Evolutionary conservation across 2,113 vertebrate species (phyloP), one percentile per base, ranked within the genome.

Genomic region (Otolemur garnettii): DNA sequence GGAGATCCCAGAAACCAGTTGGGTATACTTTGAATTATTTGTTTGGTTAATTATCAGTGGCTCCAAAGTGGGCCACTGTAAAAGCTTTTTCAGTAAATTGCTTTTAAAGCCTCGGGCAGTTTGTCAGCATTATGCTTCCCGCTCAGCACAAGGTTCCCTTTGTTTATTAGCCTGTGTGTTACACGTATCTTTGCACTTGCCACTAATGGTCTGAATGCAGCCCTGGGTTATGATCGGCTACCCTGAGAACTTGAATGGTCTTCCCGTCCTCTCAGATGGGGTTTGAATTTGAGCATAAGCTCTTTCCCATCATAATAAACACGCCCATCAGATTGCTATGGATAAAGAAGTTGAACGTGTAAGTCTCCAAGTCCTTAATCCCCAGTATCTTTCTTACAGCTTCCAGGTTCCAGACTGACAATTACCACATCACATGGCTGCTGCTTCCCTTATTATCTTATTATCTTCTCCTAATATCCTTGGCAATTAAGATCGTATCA

Each of bases 81-180:
- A 98, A 98, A 98, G 92, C 89, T 93, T 96, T 98, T 95, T 97
- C 84, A 81, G 96, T 97, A 98, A 98, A 98, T 97, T 97, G 93
- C 97, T 98, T 98, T 98, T 93, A 97, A 97, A 97, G 97, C 96
- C 95, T 91, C 68, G 2, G 96, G 96, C 95, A 94, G 92, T 97
- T 97, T 97, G 96, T 94, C 98, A 91, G 94, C 95, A 91, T 97
- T 98, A 95, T 64, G 38, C 86, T 95, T 98, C 94, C 96, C 95
- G 97, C 21, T 45, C 59, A 15, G 79, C 53, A 98, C 96, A 98
- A 98, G 57, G 90, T 95, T 90, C 60, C 97, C 97, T 98, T 98
- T 98, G 98, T 98, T 98, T 84, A 91, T 91, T 15, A 87, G 87
- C 8, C 87, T 95, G 42, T 87, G 50, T 66, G 81, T 84, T 97